Evolutionary conservation across 2,113 vertebrate genomes (phyloP).

Genomic region (Engraulis encrasicolus): DNA sequence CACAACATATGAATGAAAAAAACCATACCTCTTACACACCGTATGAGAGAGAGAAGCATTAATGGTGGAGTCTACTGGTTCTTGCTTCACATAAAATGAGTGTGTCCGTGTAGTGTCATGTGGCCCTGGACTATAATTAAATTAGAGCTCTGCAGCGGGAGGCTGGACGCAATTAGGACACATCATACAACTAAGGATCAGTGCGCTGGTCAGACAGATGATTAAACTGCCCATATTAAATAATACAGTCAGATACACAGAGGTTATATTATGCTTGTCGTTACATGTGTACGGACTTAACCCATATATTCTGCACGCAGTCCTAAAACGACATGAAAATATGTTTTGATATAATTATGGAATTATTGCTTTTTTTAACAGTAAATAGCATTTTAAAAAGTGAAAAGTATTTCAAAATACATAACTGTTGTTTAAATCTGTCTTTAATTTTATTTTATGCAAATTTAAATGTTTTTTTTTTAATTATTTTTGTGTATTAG

Average conservation of each 20-base stretch:
- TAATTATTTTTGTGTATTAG: slow-evolving; percentile 61
- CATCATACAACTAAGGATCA: background rate
- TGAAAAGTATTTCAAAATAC: too few species aligned
- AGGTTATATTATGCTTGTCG: too few species aligned
- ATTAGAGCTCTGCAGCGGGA: background rate
- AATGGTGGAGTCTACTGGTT: too few species aligned
- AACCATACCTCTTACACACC: too few species aligned
- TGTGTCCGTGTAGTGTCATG: background rate
- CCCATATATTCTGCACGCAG: background rate
- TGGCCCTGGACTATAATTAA: background rate
- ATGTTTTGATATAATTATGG: background rate
- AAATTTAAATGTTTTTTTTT: too few species aligned
- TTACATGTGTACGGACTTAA: background rate
- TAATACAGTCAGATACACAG: too few species aligned
- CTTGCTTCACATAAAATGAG: background rate
- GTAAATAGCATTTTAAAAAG: too few species aligned
- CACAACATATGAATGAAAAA: too few species aligned
- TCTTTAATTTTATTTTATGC: too few species aligned
- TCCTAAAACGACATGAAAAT: background rate
- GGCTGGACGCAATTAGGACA: background rate
- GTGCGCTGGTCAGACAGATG: background rate
- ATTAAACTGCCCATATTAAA: background rate
- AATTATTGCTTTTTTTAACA: too few species aligned
- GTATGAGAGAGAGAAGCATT: too few species aligned
- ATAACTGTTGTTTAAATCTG: too few species aligned